A percentile compares a stretch with the other conserved stretches of the same genome.
These are phyloP conservation scores for Salmo trutta DNA, from an alignment of 2,797 vertebrate genomes.

Conservation along the genomic window DNA sequence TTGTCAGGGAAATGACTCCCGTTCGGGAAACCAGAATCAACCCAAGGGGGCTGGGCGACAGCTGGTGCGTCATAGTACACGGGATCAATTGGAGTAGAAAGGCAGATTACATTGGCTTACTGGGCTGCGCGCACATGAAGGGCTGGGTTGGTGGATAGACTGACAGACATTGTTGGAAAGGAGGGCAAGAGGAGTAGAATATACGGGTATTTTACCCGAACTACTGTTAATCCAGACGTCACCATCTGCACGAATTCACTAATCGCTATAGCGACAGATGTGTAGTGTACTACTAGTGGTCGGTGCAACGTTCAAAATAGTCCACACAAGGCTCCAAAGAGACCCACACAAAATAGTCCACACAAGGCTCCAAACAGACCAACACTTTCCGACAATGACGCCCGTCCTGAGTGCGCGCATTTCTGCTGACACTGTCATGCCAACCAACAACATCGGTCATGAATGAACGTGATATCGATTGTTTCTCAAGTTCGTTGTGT, in stretches of 20 bases:
- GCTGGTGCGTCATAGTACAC: constrained; percentile 4
- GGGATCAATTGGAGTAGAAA: constrained; percentile 8
- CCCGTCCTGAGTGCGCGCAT: not conserved
- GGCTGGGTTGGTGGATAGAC: constrained; percentile 22
- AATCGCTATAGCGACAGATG: constrained; percentile 1
- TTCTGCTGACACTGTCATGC: not conserved
- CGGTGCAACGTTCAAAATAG: not conserved
- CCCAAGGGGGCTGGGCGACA: constrained; percentile 8
- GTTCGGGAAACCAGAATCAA: constrained; percentile 21
- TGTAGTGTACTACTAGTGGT: not conserved
- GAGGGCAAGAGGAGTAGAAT: constrained; percentile 25
- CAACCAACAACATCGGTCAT: not conserved
- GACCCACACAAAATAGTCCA: not conserved
- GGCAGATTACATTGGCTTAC: constrained; percentile 29
- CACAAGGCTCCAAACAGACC: not conserved
- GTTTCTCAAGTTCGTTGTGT: not conserved
- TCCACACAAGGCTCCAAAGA: not conserved
- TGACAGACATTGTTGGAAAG: constrained; percentile 17
- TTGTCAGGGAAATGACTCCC: constrained; percentile 27
- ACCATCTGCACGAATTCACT: constrained; percentile 45
- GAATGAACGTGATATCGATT: not conserved
- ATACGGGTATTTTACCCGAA: constrained; percentile 12
- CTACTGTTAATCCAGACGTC: constrained; percentile 43
- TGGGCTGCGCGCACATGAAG: not conserved
- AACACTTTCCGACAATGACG: not conserved